Percentiles rank a stretch among this genome's conserved stretches.
These are phyloP conservation scores for Theristicus caerulescens DNA, from an alignment of 2,113 vertebrate species.

Conservation along the genomic window DNA sequence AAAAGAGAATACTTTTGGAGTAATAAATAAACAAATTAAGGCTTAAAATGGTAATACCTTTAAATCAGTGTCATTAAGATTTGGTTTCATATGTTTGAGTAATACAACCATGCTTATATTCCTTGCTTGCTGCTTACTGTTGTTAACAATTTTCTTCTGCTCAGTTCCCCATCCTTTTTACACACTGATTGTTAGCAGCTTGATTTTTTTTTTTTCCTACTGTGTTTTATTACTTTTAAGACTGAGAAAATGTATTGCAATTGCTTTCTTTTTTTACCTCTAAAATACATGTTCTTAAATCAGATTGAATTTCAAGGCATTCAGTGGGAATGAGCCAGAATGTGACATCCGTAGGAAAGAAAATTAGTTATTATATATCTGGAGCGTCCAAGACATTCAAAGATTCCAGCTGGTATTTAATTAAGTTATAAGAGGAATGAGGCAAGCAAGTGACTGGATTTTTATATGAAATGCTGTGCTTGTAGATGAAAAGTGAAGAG, in stretches of 20 bases:
- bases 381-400: neutral
- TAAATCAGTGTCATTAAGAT: neutral
- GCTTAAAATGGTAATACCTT: neutral
- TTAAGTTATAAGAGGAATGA: neutral
- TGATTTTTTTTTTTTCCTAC: neutral
- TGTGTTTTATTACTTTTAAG: neutral
- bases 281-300: neutral
- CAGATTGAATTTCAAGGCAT: neutral
- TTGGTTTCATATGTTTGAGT: neutral
- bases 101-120: neutral
- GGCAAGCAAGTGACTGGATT: neutral
- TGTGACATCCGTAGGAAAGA: neutral
- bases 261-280: neutral
- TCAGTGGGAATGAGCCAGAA: neutral
- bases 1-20: neutral
- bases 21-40: neutral
- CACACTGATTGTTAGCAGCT: neutral
- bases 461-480: neutral
- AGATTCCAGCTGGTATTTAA: neutral
- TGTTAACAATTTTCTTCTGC: neutral
- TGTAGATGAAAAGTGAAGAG: neutral
- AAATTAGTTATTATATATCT: neutral
- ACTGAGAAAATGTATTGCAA: neutral
- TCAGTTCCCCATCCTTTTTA: neutral
- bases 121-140: neutral